Conservation (phyloP, 2,888 invertebrate genomes). For the Formica aserva region DNA sequence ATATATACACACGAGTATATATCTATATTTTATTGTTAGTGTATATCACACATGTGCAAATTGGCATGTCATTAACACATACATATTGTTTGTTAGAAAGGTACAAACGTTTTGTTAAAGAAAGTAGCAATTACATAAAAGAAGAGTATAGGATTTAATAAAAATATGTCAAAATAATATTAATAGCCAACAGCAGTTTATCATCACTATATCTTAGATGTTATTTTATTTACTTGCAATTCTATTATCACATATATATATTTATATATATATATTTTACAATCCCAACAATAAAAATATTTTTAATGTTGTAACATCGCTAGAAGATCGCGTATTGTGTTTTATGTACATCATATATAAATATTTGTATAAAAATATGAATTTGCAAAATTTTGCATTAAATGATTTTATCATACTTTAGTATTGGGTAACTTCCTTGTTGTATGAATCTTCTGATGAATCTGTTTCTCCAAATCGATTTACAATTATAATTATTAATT, state of each 20-base stretch:
- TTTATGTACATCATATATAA: constrained; percentile 73
- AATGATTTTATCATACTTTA: constrained; percentile 52
- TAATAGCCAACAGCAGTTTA: constrained; percentile 7
- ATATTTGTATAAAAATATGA: constrained; percentile 79
- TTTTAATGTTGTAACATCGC: constrained; percentile 72
- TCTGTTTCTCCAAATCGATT: neutral
- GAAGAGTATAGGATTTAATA: neutral
- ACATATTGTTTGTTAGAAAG: neutral
- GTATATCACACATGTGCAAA: neutral
- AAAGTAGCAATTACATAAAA: neutral
- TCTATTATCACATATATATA: constrained; percentile 76
- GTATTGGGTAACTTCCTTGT: constrained; percentile 30
- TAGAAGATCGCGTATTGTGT: constrained; percentile 63
- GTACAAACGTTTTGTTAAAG: neutral
- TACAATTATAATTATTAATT: constrained; percentile 16
- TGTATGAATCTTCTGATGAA: neutral
- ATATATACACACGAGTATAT: neutral
- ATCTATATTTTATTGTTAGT: neutral
- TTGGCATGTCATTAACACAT: neutral
- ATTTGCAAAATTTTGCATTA: constrained; percentile 66
- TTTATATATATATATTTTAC: constrained; percentile 49
- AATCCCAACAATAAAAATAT: constrained; percentile 77
- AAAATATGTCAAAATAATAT: constrained; percentile 25
- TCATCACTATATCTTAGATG: constrained; percentile 27
- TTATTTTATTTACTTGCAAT: constrained; percentile 77